A percentile compares a stretch with the other conserved stretches of the same genome.
phyloP scores from a whole-genome alignment of 2,797 vertebrate species.

The Pelodytes ibericus region DNA sequence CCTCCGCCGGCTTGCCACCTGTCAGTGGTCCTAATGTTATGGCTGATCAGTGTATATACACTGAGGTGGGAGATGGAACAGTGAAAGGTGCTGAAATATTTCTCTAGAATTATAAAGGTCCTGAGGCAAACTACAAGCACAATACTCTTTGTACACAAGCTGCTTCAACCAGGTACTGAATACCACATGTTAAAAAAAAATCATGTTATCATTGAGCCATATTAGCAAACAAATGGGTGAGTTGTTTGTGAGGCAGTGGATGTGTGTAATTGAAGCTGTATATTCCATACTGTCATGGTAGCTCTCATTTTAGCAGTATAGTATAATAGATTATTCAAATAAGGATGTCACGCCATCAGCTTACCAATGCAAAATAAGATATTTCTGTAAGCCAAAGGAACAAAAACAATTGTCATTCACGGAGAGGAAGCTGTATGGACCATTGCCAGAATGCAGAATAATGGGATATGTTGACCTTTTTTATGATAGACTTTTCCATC shows the following conservation, averaged over 20 bases:
- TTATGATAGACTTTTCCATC: slow-evolving; percentile 79
- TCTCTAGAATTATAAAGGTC: too few species aligned
- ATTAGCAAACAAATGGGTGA: neutral
- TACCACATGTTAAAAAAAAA: too few species aligned
- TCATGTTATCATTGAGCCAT: neutral
- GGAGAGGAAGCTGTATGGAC: slow-evolving; percentile 87
- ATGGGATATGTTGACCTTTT: slow-evolving; percentile 95
- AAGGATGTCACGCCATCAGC: slow-evolving; percentile 75
- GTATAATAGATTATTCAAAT: slow-evolving; percentile 84
- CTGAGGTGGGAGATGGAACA: too few species aligned
- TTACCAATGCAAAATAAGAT: slow-evolving; percentile 89
- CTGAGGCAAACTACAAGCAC: too few species aligned
- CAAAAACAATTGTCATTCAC: slow-evolving; percentile 84
- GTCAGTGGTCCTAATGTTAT: too few species aligned
- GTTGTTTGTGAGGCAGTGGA: neutral
- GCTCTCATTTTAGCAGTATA: neutral
- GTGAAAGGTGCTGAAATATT: too few species aligned
- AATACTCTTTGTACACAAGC: too few species aligned
- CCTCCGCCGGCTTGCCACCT: too few species aligned
- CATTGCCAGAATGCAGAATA: slow-evolving; percentile 81
- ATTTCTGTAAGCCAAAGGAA: slow-evolving; percentile 75
- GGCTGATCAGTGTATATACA: too few species aligned
- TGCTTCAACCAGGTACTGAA: too few species aligned
- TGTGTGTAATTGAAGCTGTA: neutral
- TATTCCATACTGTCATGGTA: neutral